These are phyloP conservation scores for Grus americana DNA, from an alignment of 2,113 vertebrate species.

Conservation along the genomic window DNA sequence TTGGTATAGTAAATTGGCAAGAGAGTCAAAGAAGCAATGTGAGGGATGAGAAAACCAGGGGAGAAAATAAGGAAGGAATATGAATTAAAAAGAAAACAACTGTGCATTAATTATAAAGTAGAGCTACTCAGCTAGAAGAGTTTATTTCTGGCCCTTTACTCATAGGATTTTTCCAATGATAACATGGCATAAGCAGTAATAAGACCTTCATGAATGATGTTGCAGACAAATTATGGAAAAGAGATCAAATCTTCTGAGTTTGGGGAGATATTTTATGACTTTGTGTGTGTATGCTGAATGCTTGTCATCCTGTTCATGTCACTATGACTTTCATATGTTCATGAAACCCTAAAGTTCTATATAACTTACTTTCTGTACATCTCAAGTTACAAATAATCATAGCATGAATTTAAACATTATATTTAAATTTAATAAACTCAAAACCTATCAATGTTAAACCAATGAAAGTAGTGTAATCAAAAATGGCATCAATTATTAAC, in stretches of 20 bases:
- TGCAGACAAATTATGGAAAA: not conserved
- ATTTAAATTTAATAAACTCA: not conserved
- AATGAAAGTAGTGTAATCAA: not conserved
- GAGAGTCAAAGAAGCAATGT: not conserved
- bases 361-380: not conserved
- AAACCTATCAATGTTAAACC: not conserved
- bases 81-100: not conserved
- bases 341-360: not conserved
- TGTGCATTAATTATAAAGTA: not conserved
- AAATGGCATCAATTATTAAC: not conserved
- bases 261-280: not conserved
- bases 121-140: not conserved
- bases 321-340: not conserved
- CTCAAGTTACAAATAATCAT: not conserved
- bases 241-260: not conserved
- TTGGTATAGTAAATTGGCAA: not conserved
- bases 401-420: not conserved
- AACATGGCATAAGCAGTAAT: not conserved
- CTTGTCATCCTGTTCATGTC: not conserved
- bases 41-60: not conserved
- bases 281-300: not conserved
- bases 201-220: not conserved
- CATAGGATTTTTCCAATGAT: not conserved
- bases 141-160: not conserved
- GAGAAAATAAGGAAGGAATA: not conserved